Base-by-base conservation (phyloP, 1,140 invertebrate species). In the Ceratina japonica region DNA sequence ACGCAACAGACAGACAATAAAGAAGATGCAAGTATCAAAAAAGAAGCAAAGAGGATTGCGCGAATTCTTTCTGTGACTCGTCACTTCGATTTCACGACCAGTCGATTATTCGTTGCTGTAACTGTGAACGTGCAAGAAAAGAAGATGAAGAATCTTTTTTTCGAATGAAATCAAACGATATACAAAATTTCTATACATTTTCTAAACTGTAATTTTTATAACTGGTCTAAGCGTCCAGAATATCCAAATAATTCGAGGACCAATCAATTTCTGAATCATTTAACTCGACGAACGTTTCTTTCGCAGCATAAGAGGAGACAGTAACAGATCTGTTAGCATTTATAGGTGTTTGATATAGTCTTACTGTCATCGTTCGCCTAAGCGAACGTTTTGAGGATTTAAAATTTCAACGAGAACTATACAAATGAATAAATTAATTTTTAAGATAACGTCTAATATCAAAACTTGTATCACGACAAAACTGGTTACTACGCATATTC, bases 1-100 rank as follows among this genome's bases (percentile, higher is more conserved):
- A 86, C 86, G 87, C 83, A 87, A 90, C 86, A 91, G 90, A 91
- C 87, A 91, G 91, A 92, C 91, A 92, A 92, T 92, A 92, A 92
- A 87, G 66, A 80, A 88, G 69, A 87, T 86, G 88, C 89, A 89
- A 91, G 88, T 91, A 92, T 91, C 89, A 92, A 92, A 92, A 89
- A 61, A 78, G 3, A n/a, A 44, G 10, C 52, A 64, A 78, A 72
- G 75, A 79, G 80, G 80, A 82, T 86, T 85, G 86, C 81, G 85
- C 70, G 59, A 72, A 78, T 71, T 86, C 49, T 64, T 75, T 75
- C 51, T 54, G 22, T 20, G 22, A 81, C 22, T 69, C 22, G 51
- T 58, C 22, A 62, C n/a, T 63, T 79, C 24, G 44, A 20, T 58
- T 72, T 68, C 44, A 37, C 16, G 20, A 63, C 27, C 58, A 49